Evolutionary conservation across 2,888 invertebrate genomes (phyloP), one percentile per base, ranked within the genome.

Genomic region (Coelinius sp.): DNA sequence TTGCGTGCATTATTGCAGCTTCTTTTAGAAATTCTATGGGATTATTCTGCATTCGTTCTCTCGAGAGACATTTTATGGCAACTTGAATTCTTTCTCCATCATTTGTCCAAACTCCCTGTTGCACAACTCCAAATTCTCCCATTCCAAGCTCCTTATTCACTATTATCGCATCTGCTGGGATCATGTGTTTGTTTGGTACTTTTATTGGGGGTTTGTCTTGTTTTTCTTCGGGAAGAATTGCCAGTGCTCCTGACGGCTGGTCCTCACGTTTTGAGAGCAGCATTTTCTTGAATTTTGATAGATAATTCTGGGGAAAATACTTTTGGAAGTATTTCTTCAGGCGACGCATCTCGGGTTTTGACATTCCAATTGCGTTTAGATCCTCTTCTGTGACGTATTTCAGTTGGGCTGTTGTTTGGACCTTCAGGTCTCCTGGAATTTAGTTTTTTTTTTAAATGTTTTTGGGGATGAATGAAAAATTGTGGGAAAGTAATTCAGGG

Each of bases 61-160:
- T 93, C 52, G 96, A 96, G 70, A 99, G 89, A 87, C 98, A 97
- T 90, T 99, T 99, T 79, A 99, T 96, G 14, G 98, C 98, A 71
- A 98, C 98, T 91, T 96, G 95, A 80, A 96, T 93, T 89, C 97
- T 91, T 88, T 97, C 96, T 71, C 95, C 96, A 79, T 96, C 96
- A 84, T 97, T 96, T 63, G 95, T 96, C 98, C 98, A 98, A 7
- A 97, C 95, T 2, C 98, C 99, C 88, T 98, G 98, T 86, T 98
- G 98, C 0, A 99, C 99, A 12, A 97, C 95, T 3, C 99, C 99
- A 89, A 99, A 99, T 88, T 99, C 98, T 12, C 99, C 99, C 82
- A 94, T 95, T 27, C 99, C 99, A 70, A 99, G 89, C 85, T 97
- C 97, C 86, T 98, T 97, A 86, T 97, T 97, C 62, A 98, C 94